Evolutionary conservation across 2,888 invertebrate species (phyloP).

Genomic region (Lasioglossum leucozonium): DNA sequence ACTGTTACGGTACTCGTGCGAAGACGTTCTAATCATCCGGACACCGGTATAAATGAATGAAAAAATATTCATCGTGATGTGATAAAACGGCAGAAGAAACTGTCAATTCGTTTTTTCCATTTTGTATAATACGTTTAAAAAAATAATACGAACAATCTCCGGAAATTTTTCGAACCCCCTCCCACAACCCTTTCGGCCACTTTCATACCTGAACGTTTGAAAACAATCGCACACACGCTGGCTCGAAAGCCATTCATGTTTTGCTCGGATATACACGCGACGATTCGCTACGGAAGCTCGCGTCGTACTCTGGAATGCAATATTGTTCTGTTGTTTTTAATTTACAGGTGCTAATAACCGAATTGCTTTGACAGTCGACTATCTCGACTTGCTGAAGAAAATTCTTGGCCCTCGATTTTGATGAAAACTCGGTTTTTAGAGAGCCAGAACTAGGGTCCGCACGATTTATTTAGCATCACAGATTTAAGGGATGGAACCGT

Average conservation of each 20-base stretch:
- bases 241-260: slow-evolving; percentile 10
- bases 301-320: slow-evolving; percentile 45
- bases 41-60: slow-evolving; percentile 9
- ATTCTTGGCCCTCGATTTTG: not conserved
- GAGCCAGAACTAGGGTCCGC: not conserved
- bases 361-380: not conserved
- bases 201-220: not conserved
- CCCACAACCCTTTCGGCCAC: not conserved
- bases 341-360: not conserved
- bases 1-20: not conserved
- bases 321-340: not conserved
- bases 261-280: slow-evolving; percentile 7
- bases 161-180: not conserved
- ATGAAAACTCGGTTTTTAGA: not conserved
- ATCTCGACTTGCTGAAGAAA: not conserved
- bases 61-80: not conserved
- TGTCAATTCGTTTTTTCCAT: not conserved
- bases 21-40: not conserved
- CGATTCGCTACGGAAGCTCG: slow-evolving; percentile 36
- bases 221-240: slow-evolving; percentile 19
- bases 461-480: not conserved
- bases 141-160: slow-evolving; percentile 14
- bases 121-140: slow-evolving; percentile 16
- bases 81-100: slow-evolving; percentile 1
- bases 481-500: not conserved